These are phyloP conservation scores for Thymelicus lineola DNA, from an alignment of 2,888 invertebrate species.

Conservation along the genomic window DNA sequence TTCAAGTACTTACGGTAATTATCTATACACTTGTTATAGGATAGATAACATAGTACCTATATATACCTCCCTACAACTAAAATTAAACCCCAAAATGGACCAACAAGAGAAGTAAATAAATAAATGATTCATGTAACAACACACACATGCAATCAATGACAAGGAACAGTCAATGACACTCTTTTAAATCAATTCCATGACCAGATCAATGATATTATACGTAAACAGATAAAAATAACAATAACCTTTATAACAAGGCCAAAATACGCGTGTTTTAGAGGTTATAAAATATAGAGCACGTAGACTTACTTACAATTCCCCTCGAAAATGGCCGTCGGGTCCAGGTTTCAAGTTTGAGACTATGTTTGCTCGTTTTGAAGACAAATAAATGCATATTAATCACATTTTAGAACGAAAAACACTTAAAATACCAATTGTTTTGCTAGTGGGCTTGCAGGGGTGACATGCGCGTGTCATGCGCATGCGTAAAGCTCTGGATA, in stretches of 20 bases:
- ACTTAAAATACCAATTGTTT: constrained; percentile 45
- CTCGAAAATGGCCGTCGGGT: neutral
- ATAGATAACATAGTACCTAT: too few relatives aligned
- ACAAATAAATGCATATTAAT: constrained; percentile 5
- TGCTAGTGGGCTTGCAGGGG: constrained; percentile 50
- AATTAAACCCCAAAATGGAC: too few relatives aligned
- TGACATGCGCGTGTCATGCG: constrained; percentile 68
- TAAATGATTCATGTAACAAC: too few relatives aligned
- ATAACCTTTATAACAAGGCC: neutral
- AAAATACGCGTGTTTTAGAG: constrained; percentile 1
- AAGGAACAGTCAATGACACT: too few relatives aligned
- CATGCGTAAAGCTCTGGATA: constrained; percentile 60
- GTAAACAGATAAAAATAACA: too few relatives aligned
- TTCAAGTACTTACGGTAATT: too few relatives aligned
- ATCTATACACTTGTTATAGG: too few relatives aligned
- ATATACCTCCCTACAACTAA: too few relatives aligned
- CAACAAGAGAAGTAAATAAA: too few relatives aligned
- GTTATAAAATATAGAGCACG: constrained; percentile 3
- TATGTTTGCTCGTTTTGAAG: neutral
- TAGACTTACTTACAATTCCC: constrained; percentile 20
- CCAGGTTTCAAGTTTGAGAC: neutral
- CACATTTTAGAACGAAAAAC: constrained; percentile 33
- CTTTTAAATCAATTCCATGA: too few relatives aligned
- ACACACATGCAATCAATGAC: too few relatives aligned
- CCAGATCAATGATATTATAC: too few relatives aligned